Percentiles rank a stretch among this genome's conserved stretches.
phyloP scores from a whole-genome alignment of 2,113 vertebrate species.

The Drymodes brunneopygia region DNA sequence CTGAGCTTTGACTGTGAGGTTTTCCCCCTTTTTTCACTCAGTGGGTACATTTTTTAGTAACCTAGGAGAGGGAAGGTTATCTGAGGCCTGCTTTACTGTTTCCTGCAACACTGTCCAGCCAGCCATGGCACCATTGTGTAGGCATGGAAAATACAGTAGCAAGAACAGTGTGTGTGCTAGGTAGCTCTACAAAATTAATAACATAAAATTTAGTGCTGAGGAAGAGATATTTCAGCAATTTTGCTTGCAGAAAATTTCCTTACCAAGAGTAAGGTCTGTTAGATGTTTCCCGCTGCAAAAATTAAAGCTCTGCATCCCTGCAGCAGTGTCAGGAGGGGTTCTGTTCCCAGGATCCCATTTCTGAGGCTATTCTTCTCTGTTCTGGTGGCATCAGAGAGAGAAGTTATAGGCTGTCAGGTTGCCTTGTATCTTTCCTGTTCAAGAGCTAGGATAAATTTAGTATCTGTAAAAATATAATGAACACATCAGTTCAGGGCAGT shows the following conservation, averaged over 20 bases:
- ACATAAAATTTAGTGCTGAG: not conserved
- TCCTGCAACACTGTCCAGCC: not conserved
- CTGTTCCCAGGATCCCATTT: not conserved
- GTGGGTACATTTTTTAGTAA: not conserved
- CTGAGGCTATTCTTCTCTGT: not conserved
- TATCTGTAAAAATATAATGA: not conserved
- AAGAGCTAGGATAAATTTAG: not conserved
- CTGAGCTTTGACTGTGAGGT: not conserved
- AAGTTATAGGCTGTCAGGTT: not conserved
- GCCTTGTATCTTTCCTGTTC: not conserved
- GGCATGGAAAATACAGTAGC: not conserved
- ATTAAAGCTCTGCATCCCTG: not conserved
- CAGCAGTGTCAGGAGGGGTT: not conserved
- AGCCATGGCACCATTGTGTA: not conserved
- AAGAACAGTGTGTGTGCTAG: not conserved
- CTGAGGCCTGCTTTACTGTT: not conserved
- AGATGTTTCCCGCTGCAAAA: not conserved
- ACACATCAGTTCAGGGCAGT: not conserved
- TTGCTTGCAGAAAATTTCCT: not conserved
- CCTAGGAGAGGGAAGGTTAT: not conserved
- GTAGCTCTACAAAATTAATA: not conserved
- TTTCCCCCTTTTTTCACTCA: not conserved
- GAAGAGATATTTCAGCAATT: not conserved
- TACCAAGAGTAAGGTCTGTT: not conserved
- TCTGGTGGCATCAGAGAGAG: not conserved